Percentiles rank a stretch among this genome's conserved stretches.
Conservation (phyloP, 2,888 invertebrate species). For the Rhagonycha fulva region DNA sequence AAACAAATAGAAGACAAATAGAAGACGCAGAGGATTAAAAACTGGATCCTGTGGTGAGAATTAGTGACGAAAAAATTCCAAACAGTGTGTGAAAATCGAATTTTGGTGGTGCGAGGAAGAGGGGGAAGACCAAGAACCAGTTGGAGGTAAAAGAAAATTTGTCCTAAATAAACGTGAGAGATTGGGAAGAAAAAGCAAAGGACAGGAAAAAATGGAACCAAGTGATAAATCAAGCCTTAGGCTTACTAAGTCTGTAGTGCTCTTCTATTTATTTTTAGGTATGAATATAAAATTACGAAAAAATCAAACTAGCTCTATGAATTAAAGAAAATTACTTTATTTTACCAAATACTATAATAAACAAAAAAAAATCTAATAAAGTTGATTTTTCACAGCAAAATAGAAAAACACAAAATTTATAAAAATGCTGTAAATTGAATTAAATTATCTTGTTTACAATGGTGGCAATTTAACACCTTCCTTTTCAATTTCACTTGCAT, state of each 20-base stretch:
- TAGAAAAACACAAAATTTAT: neutral
- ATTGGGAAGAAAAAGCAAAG: no score
- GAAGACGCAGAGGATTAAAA: neutral
- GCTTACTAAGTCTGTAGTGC: no score
- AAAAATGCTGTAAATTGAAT: neutral
- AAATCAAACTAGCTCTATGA: neutral
- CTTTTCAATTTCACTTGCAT: slow-evolving; percentile 60
- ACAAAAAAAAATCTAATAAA: neutral
- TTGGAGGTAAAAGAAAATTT: no score
- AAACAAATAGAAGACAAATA: neutral
- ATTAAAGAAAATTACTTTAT: neutral
- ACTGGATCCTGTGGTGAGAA: no score
- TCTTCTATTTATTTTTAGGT: neutral
- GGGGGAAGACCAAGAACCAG: no score
- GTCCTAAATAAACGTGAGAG: no score
- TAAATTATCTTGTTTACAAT: neutral
- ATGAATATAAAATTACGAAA: neutral
- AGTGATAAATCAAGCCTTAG: no score
- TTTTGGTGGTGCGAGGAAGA: no score
- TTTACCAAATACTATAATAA: neutral
- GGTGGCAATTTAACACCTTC: slow-evolving; percentile 32
- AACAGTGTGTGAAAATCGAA: no score
- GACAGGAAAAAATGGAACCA: no score
- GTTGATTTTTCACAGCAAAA: neutral
- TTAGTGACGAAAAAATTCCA: no score